Conservation (phyloP, 2,113 vertebrate genomes). For the Camelus dromedarius region DNA sequence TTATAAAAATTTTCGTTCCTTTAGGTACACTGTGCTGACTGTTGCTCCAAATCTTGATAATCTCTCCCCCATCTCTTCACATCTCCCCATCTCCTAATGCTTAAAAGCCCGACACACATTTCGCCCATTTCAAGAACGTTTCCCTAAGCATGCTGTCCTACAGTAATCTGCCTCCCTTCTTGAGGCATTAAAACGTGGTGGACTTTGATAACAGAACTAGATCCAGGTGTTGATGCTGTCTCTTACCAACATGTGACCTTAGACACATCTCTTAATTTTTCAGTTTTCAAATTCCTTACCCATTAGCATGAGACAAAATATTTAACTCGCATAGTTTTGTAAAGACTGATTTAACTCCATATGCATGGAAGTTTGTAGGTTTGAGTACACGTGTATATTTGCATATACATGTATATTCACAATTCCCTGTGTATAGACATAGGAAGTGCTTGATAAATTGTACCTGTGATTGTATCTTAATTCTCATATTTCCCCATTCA, state of each 20-base stretch:
- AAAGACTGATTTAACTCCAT: background rate
- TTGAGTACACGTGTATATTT: background rate
- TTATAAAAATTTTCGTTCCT: background rate
- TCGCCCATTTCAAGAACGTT: background rate
- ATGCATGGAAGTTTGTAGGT: background rate
- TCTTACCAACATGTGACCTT: background rate
- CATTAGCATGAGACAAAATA: background rate
- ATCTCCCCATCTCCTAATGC: background rate
- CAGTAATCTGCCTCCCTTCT: background rate
- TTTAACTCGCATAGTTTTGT: background rate
- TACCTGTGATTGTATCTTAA: background rate
- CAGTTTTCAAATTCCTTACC: background rate
- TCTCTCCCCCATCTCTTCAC: background rate
- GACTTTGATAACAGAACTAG: background rate
- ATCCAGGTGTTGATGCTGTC: background rate
- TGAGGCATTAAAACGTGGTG: background rate
- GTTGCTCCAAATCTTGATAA: background rate
- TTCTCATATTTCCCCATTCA: background rate
- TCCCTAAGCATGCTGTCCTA: background rate
- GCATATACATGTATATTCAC: too few relatives aligned
- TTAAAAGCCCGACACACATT: background rate
- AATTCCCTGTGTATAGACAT: background rate
- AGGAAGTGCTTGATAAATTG: background rate
- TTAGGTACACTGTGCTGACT: background rate
- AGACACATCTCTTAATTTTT: background rate